These are phyloP conservation scores for Cladopsammia gracilis DNA, from an alignment of 64 coral and sea anemone species.

Conservation along the genomic window DNA sequence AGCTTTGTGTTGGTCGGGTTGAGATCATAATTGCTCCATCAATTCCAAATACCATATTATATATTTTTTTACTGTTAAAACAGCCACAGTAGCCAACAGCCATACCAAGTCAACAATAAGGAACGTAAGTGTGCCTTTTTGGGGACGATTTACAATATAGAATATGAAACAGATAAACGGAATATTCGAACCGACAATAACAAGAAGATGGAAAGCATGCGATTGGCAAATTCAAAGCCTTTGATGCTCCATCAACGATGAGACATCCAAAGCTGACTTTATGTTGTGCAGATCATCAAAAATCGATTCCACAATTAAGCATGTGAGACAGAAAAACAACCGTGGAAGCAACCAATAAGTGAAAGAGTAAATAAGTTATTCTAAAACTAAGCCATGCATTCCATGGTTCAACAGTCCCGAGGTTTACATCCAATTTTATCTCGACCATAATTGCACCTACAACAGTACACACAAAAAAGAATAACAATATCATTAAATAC, in stretches of 20 bases:
- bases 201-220: not conserved
- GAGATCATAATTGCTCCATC: too few species aligned
- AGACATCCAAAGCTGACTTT: not conserved
- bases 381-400: not conserved
- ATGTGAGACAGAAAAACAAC: slow-evolving; percentile 1
- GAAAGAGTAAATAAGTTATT: not conserved
- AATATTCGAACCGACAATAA: not conserved
- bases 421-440: not conserved
- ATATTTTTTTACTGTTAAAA: not conserved
- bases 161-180: slow-evolving; percentile 5
- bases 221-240: not conserved
- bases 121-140: not conserved
- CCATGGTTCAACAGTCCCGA: not conserved
- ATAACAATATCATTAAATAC: not conserved
- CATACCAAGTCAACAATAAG: not conserved
- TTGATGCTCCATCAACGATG: not conserved
- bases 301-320: not conserved
- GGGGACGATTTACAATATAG: not conserved
- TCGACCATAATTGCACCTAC: not conserved
- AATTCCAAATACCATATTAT: not conserved
- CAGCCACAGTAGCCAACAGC: not conserved
- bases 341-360: slow-evolving; percentile 1
- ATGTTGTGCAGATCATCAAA: not conserved
- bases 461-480: not conserved
- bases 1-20: too few species aligned